Percentiles rank a stretch among this genome's conserved stretches.
Evolutionary conservation across 2,888 invertebrate species (phyloP).

Genomic region (Adineta ricciae): DNA sequence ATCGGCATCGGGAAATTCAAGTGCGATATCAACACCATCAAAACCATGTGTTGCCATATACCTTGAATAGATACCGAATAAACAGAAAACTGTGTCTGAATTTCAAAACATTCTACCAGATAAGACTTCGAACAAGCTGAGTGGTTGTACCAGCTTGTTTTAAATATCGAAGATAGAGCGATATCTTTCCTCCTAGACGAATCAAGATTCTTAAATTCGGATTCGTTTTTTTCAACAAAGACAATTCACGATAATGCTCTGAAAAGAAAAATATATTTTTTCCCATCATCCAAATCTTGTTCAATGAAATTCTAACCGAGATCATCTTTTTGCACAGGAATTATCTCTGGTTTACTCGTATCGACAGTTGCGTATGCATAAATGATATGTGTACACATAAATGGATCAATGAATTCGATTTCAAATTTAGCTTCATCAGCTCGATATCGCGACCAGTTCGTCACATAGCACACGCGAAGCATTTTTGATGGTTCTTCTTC

Average conservation of each 20-base stretch:
- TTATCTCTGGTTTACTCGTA: conserved; percentile 20
- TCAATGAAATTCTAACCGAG: not conserved
- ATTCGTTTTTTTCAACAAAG: not conserved
- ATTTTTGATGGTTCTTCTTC: not conserved
- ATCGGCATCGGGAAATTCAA: not conserved
- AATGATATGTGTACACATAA: conserved; percentile 29
- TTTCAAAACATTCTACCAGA: not conserved
- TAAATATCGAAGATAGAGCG: not conserved
- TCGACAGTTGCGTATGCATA: conserved; percentile 28
- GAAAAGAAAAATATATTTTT: not conserved
- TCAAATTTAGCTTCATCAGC: conserved; percentile 30
- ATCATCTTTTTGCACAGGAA: conserved; percentile 11
- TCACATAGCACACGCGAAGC: conserved; percentile 25
- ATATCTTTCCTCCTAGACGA: conserved; percentile 10
- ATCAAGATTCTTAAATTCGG: conserved; percentile 2
- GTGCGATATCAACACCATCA: conserved; percentile 4
- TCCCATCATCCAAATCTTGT: not conserved
- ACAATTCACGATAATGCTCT: conserved; percentile 16
- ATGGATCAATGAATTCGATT: conserved; percentile 30
- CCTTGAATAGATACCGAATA: not conserved
- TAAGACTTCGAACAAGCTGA: conserved; percentile 4
- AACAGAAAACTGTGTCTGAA: not conserved
- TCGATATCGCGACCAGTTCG: conserved; percentile 34
- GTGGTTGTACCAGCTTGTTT: not conserved
- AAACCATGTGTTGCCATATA: conserved; percentile 5